Base-by-base conservation (phyloP, 2,888 invertebrate genomes). In the Sipha maydis region DNA sequence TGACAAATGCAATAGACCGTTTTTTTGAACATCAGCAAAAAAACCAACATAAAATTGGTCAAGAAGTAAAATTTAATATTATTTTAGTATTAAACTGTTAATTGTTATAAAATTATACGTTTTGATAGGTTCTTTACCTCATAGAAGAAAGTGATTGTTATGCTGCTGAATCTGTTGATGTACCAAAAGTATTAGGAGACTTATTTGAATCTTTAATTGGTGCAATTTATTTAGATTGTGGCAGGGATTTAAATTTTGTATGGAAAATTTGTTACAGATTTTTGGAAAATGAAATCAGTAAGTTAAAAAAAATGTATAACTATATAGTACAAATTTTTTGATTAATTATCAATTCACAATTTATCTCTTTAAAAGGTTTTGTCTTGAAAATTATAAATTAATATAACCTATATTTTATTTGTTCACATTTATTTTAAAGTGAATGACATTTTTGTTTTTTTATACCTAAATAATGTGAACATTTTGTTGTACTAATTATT, bases 101-200 rank as follows among this genome's bases (percentile, higher is more conserved):
- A 34, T 48, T 11, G 4, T 77, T 34, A 78, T 76, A 11, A 73
- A 76, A 73, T 78, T 9, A 77, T 90, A 83, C 85, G 85, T 90
- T 88, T 89, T 89, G 90, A 9, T 89, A 92, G 92, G 90, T 92
- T 5, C 91, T 95, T 0, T 91, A 94, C 90, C 92, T 95, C 38
- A 92, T 95, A 5, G 94, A 95, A 89, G 95, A 96, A 91, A 93
- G 93, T 19, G 95, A 95, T 80, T 93, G 94, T 83, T 92, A 93
- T 28, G 91, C 95, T 75, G 94, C 95, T 0, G 95, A 96, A 91
- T 95, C 96, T 90, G 94, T 98, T 4, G 97, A 98, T 92, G 97
- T 98, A 1, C 98, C 98, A 0, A 96, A 97, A 93, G 95, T 95
- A 0, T 93, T 99, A 56, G 98, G 99, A 21, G 99, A 99, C 92